phyloP scores from a whole-genome alignment of 2,113 vertebrate genomes.

The Promerops cafer region DNA sequence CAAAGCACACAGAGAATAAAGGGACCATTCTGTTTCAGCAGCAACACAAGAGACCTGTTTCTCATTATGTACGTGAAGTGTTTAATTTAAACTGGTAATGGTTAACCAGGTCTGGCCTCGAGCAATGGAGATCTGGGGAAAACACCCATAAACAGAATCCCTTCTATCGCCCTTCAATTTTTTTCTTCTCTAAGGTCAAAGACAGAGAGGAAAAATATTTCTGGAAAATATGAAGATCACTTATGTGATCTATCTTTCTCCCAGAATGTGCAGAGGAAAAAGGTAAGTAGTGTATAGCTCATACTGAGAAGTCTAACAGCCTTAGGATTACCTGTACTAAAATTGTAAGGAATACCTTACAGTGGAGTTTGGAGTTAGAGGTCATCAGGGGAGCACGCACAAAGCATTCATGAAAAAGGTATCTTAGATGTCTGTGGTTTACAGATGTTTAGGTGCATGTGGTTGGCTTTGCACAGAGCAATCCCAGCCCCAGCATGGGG shows the following conservation, averaged over 20 bases:
- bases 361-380: not conserved
- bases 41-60: not conserved
- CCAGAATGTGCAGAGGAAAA: not conserved
- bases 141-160: not conserved
- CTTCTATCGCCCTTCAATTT: not conserved
- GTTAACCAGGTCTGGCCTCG: not conserved
- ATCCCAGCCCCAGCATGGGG: not conserved
- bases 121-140: not conserved
- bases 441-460: not conserved
- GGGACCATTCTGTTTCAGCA: not conserved
- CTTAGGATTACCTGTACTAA: not conserved
- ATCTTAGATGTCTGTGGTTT: not conserved
- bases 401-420: not conserved
- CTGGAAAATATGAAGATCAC: not conserved
- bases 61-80: constrained; percentile 9
- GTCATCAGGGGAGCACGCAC: not conserved
- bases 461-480: not conserved
- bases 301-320: not conserved
- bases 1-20: constrained; percentile 10
- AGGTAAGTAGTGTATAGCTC: not conserved
- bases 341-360: not conserved
- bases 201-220: not conserved
- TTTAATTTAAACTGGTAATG: constrained; percentile 43
- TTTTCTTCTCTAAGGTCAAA: not conserved
- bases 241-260: not conserved